A percentile compares a stretch with the other conserved stretches of the same genome.
These are phyloP conservation scores for Gnathonemus echidnorhynchus DNA, from an alignment of 2,113 vertebrate genomes.

Conservation along the genomic window DNA sequence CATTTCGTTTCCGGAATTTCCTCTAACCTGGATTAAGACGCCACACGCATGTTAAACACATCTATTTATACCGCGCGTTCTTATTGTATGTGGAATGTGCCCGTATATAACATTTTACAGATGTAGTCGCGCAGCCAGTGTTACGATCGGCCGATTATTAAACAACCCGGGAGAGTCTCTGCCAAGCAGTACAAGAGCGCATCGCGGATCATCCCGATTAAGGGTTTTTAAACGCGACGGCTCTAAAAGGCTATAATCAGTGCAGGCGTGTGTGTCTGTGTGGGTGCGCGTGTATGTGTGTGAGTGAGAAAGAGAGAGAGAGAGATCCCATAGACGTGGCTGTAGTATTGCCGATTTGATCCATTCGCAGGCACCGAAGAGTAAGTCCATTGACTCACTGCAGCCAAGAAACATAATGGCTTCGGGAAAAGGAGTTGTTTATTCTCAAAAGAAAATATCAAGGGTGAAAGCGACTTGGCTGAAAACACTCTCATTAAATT, in stretches of 20 bases:
- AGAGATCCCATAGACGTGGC: background rate
- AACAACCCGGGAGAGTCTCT: background rate
- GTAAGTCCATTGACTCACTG: background rate
- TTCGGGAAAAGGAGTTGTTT: background rate
- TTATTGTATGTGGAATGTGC: background rate
- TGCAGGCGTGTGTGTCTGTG: background rate
- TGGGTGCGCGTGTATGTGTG: background rate
- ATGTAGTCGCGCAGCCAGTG: background rate
- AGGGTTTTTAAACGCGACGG: background rate
- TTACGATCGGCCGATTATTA: background rate
- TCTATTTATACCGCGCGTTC: background rate
- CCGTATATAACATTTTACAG: background rate
- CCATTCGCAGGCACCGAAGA: background rate
- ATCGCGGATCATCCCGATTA: background rate
- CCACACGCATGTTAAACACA: background rate
- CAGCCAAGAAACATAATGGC: background rate
- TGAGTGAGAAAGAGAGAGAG: background rate
- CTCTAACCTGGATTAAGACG: background rate
- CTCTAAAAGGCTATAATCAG: slow-evolving; percentile 7
- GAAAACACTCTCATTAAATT: slow-evolving; percentile 13
- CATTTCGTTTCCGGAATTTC: background rate
- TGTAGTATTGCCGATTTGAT: background rate
- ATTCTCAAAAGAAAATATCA: slow-evolving; percentile 9
- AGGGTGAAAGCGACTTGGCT: background rate
- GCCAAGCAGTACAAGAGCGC: background rate